Conservation (phyloP, 92 coral and sea anemone species). For the Umimayanthus kanabou region DNA sequence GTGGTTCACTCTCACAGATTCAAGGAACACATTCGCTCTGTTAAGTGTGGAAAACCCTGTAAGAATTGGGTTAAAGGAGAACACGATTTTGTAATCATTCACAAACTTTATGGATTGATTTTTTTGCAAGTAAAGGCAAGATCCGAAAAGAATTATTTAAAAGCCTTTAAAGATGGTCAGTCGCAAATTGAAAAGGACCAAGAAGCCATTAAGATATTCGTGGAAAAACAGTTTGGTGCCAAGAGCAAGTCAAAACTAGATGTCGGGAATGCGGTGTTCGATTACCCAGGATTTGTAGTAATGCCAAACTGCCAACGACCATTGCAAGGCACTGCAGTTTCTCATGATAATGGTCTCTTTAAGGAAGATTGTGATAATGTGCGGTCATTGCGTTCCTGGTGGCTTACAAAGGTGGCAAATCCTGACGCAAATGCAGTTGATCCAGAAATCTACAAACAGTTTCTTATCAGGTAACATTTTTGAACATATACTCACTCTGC, state of each 20-base stretch:
- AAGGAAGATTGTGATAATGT: conserved; percentile 45
- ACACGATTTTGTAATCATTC: conserved; percentile 61
- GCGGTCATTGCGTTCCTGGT: conserved; percentile 51
- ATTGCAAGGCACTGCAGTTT: not conserved
- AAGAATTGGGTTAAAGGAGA: conserved; percentile 51
- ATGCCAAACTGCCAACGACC: conserved; percentile 58
- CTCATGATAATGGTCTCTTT: conserved; percentile 31
- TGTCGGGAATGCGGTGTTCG: not conserved
- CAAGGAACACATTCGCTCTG: not conserved
- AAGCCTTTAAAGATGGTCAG: conserved; percentile 12
- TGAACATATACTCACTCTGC: too few relatives aligned
- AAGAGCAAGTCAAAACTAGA: not conserved
- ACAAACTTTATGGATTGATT: conserved; percentile 39
- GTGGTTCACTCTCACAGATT: conserved; percentile 45
- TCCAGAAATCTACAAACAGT: conserved; percentile 8
- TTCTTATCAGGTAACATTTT: conserved; percentile 21
- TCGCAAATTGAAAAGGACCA: conserved; percentile 46
- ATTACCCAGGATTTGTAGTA: conserved; percentile 58
- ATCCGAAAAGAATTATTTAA: not conserved
- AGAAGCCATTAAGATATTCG: too few relatives aligned
- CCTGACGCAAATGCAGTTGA: not conserved
- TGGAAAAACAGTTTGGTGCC: not conserved
- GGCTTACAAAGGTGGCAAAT: conserved; percentile 27
- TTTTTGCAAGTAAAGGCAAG: conserved; percentile 59
- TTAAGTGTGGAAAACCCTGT: not conserved